phyloP scores from a whole-genome alignment of 2,113 vertebrate species.

The Brachionichthys hirsutus region DNA sequence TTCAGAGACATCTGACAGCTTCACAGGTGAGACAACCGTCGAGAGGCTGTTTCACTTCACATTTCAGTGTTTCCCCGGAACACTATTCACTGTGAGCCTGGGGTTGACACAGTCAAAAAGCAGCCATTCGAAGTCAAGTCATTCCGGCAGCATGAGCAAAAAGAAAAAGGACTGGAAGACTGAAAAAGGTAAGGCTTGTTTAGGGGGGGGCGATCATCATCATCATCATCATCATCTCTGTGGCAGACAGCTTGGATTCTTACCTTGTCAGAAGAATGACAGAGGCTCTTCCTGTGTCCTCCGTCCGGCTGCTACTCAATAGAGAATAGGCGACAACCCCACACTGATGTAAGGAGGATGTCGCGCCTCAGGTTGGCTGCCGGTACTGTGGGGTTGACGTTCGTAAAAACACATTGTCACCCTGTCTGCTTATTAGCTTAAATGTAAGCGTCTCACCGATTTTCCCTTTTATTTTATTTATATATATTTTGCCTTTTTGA shows the following conservation, averaged over 20 bases:
- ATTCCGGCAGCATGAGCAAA: conserved; percentile 84
- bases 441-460: background rate
- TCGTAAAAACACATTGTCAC: conserved; percentile 23
- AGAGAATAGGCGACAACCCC: background rate
- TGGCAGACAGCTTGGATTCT: conserved; percentile 58
- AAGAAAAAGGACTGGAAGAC: conserved; percentile 86
- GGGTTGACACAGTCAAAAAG: conserved; percentile 82
- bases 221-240: conserved; percentile 43
- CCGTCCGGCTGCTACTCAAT: conserved; percentile 3
- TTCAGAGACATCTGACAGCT: conserved; percentile 79
- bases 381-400: conserved; percentile 36
- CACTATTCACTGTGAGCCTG: conserved; percentile 81
- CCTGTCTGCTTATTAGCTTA: conserved; percentile 33
- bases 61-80: conserved; percentile 63
- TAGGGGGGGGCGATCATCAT: conserved; percentile 53
- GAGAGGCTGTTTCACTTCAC: conserved; percentile 75
- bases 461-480: too few relatives aligned
- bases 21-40: conserved; percentile 77
- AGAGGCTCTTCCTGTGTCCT: conserved; percentile 10
- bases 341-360: conserved; percentile 47
- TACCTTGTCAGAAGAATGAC: conserved; percentile 35
- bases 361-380: conserved; percentile 41
- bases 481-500: conserved; percentile 7
- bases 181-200: conserved; percentile 82
- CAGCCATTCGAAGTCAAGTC: conserved; percentile 76